Conservation (phyloP, 2,797 vertebrate species). For the Acanthornis magna region DNA sequence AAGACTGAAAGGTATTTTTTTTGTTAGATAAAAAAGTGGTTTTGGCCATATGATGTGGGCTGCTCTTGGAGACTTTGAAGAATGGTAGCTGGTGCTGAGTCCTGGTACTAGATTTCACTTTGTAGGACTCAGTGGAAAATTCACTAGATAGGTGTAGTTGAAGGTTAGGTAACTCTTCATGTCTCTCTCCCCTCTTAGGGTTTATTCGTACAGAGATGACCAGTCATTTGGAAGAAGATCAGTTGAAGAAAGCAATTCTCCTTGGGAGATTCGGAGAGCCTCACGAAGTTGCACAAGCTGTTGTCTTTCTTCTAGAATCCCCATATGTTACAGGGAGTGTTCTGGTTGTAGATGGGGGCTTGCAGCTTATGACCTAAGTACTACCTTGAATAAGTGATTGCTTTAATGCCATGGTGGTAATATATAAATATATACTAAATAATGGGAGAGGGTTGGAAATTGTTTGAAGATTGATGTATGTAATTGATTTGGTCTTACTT, state of each 20-base stretch:
- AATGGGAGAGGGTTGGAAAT: not conserved
- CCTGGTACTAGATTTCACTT: not conserved
- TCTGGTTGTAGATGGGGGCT: constrained; percentile 89
- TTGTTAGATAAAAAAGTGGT: not conserved
- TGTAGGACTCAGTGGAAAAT: not conserved
- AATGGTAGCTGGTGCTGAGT: not conserved
- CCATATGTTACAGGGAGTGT: constrained; percentile 89
- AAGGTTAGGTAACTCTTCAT: not conserved
- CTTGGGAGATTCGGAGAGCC: constrained; percentile 88
- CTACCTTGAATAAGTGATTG: not conserved
- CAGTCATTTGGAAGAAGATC: constrained; percentile 78
- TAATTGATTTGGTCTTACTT: not conserved
- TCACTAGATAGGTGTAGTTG: not conserved
- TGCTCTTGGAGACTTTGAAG: not conserved
- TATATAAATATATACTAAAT: not conserved
- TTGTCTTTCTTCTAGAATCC: constrained; percentile 87
- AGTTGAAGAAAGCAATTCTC: constrained; percentile 74
- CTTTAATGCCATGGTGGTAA: not conserved
- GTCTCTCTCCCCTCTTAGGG: constrained; percentile 75
- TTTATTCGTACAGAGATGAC: constrained; percentile 94
- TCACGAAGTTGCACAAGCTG: constrained; percentile 83
- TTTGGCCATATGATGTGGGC: not conserved
- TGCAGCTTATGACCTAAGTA: constrained; percentile 81
- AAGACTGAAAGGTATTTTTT: not conserved
- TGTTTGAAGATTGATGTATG: not conserved